Percentiles rank a stretch among this genome's conserved stretches.
These are phyloP conservation scores for Lapara coniferarum DNA, from an alignment of 2,888 invertebrate species.

Conservation along the genomic window DNA sequence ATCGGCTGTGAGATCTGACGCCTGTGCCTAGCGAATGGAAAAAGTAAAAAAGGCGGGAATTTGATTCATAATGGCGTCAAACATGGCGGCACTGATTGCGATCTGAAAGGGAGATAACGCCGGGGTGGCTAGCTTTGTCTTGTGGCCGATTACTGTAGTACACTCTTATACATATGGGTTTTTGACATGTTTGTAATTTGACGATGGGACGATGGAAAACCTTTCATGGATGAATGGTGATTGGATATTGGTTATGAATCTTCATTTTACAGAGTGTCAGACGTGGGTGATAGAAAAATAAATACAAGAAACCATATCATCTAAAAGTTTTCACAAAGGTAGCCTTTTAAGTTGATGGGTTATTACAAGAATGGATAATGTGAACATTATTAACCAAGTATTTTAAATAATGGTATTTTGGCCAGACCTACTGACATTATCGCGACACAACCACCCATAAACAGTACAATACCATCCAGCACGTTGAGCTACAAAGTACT, in stretches of 20 bases:
- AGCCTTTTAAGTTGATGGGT: too few species aligned
- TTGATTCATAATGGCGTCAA: constrained; percentile 79
- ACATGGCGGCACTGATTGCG: constrained; percentile 79
- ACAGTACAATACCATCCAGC: too few species aligned
- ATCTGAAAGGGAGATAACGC: constrained; percentile 74
- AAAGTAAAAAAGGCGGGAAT: constrained; percentile 77
- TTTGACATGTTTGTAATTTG: constrained; percentile 27
- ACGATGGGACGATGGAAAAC: background rate
- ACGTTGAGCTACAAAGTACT: too few species aligned
- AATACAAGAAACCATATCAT: too few species aligned
- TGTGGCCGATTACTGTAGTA: constrained; percentile 62
- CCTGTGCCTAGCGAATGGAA: constrained; percentile 69
- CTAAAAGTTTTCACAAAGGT: too few species aligned
- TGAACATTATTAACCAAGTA: too few species aligned
- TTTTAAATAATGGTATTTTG: too few species aligned
- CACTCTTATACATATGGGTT: constrained; percentile 27
- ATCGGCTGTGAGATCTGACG: constrained; percentile 80
- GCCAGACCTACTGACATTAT: too few species aligned
- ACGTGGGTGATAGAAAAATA: too few species aligned
- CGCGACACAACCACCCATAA: too few species aligned
- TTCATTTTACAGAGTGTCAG: too few species aligned
- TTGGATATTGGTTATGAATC: background rate
- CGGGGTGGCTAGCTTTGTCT: constrained; percentile 75
- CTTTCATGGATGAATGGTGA: background rate
- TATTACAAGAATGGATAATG: too few species aligned